Conservation (phyloP, 1,140 invertebrate genomes). For the Latrodectus geometricus region DNA sequence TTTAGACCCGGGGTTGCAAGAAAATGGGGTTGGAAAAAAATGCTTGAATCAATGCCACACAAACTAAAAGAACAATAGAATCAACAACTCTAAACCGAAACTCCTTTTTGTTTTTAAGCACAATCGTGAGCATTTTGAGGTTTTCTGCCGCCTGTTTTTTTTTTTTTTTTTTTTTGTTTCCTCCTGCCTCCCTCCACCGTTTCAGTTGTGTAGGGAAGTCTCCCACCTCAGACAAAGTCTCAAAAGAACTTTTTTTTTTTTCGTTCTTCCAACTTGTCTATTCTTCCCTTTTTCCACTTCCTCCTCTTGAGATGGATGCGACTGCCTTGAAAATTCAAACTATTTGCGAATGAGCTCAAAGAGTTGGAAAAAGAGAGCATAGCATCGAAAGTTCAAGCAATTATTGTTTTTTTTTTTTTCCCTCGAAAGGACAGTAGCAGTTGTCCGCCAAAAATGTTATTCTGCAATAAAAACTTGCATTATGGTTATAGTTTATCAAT, state of each 20-base stretch:
- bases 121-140: conserved; percentile 53
- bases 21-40: not conserved
- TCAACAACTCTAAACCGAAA: conserved; percentile 30
- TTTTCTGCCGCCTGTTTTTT: conserved; percentile 17
- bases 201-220: not conserved
- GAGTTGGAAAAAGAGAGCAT: not conserved
- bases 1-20: not conserved
- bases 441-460: too few species aligned
- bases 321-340: conserved; percentile 19
- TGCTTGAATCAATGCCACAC: conserved; percentile 40
- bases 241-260: not conserved
- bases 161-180: not conserved
- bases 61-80: conserved; percentile 56
- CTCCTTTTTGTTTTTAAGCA: conserved; percentile 50
- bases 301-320: not conserved
- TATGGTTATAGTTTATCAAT: too few species aligned
- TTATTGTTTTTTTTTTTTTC: too few species aligned
- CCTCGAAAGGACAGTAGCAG: too few species aligned
- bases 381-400: too few species aligned
- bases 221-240: conserved; percentile 6
- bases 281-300: not conserved
- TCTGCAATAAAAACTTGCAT: too few species aligned
- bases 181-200: not conserved
- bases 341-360: not conserved
- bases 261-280: not conserved